phyloP scores from a whole-genome alignment of 2,888 invertebrate genomes.

The Vannuccia rotundouncinata region DNA sequence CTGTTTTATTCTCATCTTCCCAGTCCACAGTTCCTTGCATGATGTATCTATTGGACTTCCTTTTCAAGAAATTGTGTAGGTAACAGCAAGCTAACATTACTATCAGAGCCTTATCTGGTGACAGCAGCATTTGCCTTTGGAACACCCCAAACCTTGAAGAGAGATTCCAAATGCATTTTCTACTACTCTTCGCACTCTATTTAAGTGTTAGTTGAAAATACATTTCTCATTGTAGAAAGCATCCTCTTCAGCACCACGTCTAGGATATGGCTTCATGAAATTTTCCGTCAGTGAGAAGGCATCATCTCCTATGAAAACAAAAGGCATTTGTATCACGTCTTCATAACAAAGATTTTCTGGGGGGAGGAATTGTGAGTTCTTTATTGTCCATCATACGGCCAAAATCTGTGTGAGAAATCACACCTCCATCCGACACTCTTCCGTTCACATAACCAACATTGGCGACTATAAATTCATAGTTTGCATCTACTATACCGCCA shows the following conservation, averaged over 20 bases:
- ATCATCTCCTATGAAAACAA: neutral
- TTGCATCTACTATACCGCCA: slow-evolving; percentile 39
- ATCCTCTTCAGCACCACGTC: slow-evolving; percentile 10
- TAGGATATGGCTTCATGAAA: neutral
- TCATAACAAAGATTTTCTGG: slow-evolving; percentile 25
- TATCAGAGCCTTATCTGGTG: slow-evolving; percentile 33
- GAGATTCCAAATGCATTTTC: slow-evolving; percentile 38
- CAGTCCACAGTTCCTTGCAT: slow-evolving; percentile 27
- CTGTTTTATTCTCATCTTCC: slow-evolving; percentile 35
- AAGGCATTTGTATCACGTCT: slow-evolving; percentile 18
- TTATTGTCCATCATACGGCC: neutral
- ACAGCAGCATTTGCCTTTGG: slow-evolving; percentile 31
- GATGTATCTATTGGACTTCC: slow-evolving; percentile 29
- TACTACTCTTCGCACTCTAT: slow-evolving; percentile 32
- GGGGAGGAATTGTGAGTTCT: neutral
- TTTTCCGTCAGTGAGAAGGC: neutral
- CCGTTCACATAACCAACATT: slow-evolving; percentile 31
- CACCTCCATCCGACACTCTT: neutral
- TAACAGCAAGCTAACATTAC: slow-evolving; percentile 37
- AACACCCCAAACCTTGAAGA: slow-evolving; percentile 37
- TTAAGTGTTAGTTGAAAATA: slow-evolving; percentile 38
- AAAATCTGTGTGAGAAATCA: neutral
- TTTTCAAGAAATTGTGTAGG: slow-evolving; percentile 36
- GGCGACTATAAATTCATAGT: slow-evolving; percentile 38
- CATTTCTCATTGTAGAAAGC: slow-evolving; percentile 15